phyloP scores from a whole-genome alignment of 2,888 invertebrate genomes.

The Limnephilus lunatus region DNA sequence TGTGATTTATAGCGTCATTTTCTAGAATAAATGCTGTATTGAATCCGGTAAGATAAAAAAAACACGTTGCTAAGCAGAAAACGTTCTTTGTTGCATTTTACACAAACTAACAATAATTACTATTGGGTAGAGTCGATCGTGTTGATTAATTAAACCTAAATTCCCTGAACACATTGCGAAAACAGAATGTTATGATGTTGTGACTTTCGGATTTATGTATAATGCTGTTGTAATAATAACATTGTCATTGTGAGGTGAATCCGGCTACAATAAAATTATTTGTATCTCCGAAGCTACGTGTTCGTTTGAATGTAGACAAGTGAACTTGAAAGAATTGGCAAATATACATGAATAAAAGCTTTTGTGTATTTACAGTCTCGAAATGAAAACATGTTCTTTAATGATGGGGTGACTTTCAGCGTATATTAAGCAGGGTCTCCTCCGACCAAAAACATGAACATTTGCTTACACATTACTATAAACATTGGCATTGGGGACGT shows the following conservation, averaged over 20 bases:
- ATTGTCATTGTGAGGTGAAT: neutral
- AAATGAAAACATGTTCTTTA: neutral
- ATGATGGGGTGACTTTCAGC: neutral
- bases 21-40: neutral
- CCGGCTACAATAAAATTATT: neutral
- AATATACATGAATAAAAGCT: neutral
- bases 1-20: neutral
- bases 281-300: neutral
- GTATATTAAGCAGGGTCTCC: neutral
- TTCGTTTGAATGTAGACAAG: neutral
- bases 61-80: neutral
- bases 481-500: neutral
- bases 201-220: neutral
- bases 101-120: neutral
- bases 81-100: neutral
- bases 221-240: neutral
- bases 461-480: too few species aligned
- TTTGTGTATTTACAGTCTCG: neutral
- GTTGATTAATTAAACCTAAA: neutral
- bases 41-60: neutral
- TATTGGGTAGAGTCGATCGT: neutral
- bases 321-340: neutral
- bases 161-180: neutral
- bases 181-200: neutral
- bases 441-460: too few species aligned